Evolutionary conservation across 2,113 vertebrate species (phyloP), one percentile per base, ranked within the genome.

Genomic region (Psammodynastes pulverulentus): DNA sequence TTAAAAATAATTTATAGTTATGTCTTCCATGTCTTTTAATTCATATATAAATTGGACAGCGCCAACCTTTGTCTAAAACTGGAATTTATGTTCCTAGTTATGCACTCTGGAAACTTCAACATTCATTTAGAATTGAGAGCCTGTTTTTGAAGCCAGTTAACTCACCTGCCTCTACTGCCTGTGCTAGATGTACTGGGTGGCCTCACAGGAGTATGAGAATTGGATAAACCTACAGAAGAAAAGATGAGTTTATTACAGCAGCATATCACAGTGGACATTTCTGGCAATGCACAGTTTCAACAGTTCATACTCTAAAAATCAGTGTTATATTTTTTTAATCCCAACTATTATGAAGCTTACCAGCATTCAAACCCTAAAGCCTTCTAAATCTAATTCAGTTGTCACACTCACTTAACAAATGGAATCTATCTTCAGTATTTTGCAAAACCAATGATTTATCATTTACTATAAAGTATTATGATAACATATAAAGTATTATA

Each of bases 171-270:
- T 96, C 99, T 98, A 96, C 99, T 99, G 88, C 99, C 99, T 92
- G 99, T 99, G 97, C 99, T 99, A 93, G 99, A 99, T 1, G 98
- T 99, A 95, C 99, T 99, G 39, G 99, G 99, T 5, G 99, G 99
- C 94, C 99, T 98, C 94, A 98, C 99, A 90, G 99, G 99, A 84
- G 98, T 99, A 96, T 99, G 98, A 84, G 98, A 98, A 96, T 98
- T 99, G 15, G 98, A 98, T 91, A 99, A 97, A 96, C 99, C 99
- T 99, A 96, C 94, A 96, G 95, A 95, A 95, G 5, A 34, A 89
- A 92, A 46, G 9, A 95, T 58, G 10, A 26, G 45, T 85, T 9
- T 0, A 0, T 89, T 48, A 3, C 4, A 85, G 51, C 29, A 56
- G 58, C 62, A 53, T 34, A 56, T 79, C 72, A 79, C 34, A 79